A percentile compares a stretch with the other conserved stretches of the same genome.
phyloP scores from a whole-genome alignment of 2,797 vertebrate genomes.

The Gouania willdenowi region DNA sequence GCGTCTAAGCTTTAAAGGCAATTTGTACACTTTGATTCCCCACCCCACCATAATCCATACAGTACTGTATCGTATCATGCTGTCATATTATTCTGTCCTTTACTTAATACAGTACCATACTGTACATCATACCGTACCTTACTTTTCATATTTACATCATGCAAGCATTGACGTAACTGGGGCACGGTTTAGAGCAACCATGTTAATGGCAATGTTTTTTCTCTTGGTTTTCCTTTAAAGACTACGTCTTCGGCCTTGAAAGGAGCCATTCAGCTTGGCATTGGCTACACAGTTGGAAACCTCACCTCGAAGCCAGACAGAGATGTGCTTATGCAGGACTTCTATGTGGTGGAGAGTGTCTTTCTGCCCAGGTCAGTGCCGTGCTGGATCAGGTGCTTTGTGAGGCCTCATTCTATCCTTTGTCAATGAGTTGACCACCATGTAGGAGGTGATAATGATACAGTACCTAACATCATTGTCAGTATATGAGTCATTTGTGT shows the following conservation, averaged over 20 bases:
- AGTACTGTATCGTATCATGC: too few relatives aligned
- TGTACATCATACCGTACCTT: too few relatives aligned
- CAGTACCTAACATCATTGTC: too few relatives aligned
- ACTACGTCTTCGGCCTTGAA: constrained; percentile 95
- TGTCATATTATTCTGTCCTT: too few relatives aligned
- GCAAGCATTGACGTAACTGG: too few relatives aligned
- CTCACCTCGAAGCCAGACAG: constrained; percentile 96
- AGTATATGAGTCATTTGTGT: not conserved
- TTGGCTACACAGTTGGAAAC: constrained; percentile 96
- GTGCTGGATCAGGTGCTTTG: not conserved
- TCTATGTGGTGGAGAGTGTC: constrained; percentile 97
- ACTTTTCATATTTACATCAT: too few relatives aligned
- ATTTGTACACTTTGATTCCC: too few relatives aligned
- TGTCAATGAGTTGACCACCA: not conserved
- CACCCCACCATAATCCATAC: too few relatives aligned
- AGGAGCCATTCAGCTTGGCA: constrained; percentile 95
- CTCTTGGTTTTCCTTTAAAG: constrained; percentile 61
- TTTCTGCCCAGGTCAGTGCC: constrained; percentile 91
- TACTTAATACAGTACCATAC: too few relatives aligned
- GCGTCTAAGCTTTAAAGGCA: not conserved
- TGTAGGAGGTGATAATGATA: not conserved
- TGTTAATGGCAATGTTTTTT: constrained; percentile 31
- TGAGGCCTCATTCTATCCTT: not conserved
- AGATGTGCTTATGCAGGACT: constrained; percentile 99
- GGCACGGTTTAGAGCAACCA: too few relatives aligned